Base-by-base conservation (phyloP, 2,797 vertebrate species). In the Enteromius trimaculatus region DNA sequence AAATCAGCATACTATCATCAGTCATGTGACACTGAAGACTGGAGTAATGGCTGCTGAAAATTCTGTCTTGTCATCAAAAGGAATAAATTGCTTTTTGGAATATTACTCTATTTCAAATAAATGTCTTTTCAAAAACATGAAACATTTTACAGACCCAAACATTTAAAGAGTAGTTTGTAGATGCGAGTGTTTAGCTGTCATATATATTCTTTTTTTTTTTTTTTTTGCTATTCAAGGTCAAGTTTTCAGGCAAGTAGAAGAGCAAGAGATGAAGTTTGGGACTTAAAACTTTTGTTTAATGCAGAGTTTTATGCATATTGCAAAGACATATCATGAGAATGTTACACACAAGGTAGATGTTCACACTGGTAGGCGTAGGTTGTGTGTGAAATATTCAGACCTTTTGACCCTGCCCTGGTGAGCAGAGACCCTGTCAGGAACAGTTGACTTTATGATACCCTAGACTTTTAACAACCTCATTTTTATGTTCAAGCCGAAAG, bases 381-480 rank as follows among this genome's bases (percentile, higher is more conserved):
- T 60, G n/a, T 42, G 21, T 64, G 62, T 65, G 7, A 7, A 65
- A 34, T 65, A 65, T 60, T 77, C 37, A 44, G 74, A 62, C 74
- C 51, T 77, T 26, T 39, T 26, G 16, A 77, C 37, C n/a, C 14
- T 77, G 17, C 3, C 21, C 42, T 66, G 31, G 44, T n/a, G 10
- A 79, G 17, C 26, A 34, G 29, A 66, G 26, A 62, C 53, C 55
- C 58, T 44, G 5, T 7, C 26, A 79, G 26, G 26, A 49, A 11
- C 0, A 3, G 13, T 47, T 66, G 62, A 29, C 10, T 31, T 64
- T 16, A 47, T 47, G 26, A 47, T 47, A 29, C 37, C 58, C 55
- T 19, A 42, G 11, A 60, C 37, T 31, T 64, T 6, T 31, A 47
- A 29, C 21, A 47, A 64, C 11, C 10, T 64, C 0, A 65, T 51